Evolutionary conservation across 1,140 invertebrate species (phyloP), one percentile per base, ranked within the genome.

Genomic region (Goniozus legneri): DNA sequence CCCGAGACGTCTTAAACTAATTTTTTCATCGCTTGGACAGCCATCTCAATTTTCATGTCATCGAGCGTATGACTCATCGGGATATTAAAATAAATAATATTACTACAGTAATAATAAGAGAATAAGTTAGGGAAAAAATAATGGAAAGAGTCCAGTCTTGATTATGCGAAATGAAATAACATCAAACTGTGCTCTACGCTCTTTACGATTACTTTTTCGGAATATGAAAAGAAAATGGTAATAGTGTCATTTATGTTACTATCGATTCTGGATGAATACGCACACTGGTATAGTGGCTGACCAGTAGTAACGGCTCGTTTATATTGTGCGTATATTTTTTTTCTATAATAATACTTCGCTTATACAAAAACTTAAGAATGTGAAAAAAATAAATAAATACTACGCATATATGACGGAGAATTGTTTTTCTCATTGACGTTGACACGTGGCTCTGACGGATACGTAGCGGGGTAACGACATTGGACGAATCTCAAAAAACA

Each of bases 381-480:
- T 65, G 60, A 69, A 69, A 67, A n/a, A 71, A 71, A 69, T 69
- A 69, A 70, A 72, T 72, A 73, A 73, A 70, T 72, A 71, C 62
- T 70, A 69, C 60, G 58, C 54, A 50, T 67, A 55, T 63, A 58
- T 60, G 57, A 33, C 42, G 39, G 38, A n/a, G n/a, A n/a, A n/a
- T n/a, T n/a, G n/a, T n/a, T n/a, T n/a, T n/a, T n/a, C n/a, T n/a
- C n/a, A n/a, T n/a, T n/a, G n/a, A n/a, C n/a, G n/a, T n/a, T n/a
- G n/a, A n/a, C n/a, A n/a, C n/a, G n/a, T n/a, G 24, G 30, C 37
- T 46, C 41, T 34, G 20, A 12, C 21, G 43, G 44, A 37, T 48
- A 46, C 49, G 43, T 52, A 51, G 37, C 22, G 36, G 30, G 36
- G 38, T 39, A 40, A 14, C 24, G 31, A 31, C 31, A 33, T 36